Percentiles rank a stretch among this genome's conserved stretches.
Evolutionary conservation across 2,797 vertebrate genomes (phyloP).

Genomic region (Yasuhikotakia modesta): DNA sequence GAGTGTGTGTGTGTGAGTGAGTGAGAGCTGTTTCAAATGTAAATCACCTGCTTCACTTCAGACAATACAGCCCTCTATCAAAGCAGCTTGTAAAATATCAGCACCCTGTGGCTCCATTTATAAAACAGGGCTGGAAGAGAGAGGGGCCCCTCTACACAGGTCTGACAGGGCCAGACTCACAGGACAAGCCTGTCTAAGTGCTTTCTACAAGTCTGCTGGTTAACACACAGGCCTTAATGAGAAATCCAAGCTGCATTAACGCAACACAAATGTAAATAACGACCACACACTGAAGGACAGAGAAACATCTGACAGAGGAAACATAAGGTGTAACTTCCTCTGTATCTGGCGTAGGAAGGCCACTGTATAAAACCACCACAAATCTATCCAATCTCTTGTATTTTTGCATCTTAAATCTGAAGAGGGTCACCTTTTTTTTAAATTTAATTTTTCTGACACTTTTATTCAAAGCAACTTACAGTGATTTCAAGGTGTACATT

Average conservation of each 20-base stretch:
- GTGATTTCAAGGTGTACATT: too few relatives aligned
- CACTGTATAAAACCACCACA: neutral
- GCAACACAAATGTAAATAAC: slow-evolving; percentile 30
- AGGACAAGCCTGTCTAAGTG: slow-evolving; percentile 43
- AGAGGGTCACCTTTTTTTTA: slow-evolving; percentile 5
- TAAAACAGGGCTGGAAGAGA: slow-evolving; percentile 65
- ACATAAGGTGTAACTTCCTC: neutral
- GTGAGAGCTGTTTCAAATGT: slow-evolving; percentile 76
- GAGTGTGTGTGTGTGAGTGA: slow-evolving; percentile 50
- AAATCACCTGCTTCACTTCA: slow-evolving; percentile 70
- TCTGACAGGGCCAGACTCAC: slow-evolving; percentile 33
- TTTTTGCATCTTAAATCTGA: too few relatives aligned
- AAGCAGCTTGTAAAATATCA: slow-evolving; percentile 76
- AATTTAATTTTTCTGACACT: too few relatives aligned
- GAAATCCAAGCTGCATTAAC: slow-evolving; percentile 37
- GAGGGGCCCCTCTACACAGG: slow-evolving; percentile 58
- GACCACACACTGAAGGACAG: slow-evolving; percentile 5
- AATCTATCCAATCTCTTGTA: neutral
- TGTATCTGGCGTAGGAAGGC: neutral
- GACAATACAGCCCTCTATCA: slow-evolving; percentile 72
- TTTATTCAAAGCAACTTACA: too few relatives aligned
- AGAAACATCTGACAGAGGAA: neutral
- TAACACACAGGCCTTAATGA: slow-evolving; percentile 33
- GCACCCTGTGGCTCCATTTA: slow-evolving; percentile 73
- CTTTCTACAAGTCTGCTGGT: slow-evolving; percentile 32